Evolutionary conservation across 2,888 invertebrate genomes (phyloP), one percentile per base, ranked within the genome.

Genomic region (Tillus elongatus): DNA sequence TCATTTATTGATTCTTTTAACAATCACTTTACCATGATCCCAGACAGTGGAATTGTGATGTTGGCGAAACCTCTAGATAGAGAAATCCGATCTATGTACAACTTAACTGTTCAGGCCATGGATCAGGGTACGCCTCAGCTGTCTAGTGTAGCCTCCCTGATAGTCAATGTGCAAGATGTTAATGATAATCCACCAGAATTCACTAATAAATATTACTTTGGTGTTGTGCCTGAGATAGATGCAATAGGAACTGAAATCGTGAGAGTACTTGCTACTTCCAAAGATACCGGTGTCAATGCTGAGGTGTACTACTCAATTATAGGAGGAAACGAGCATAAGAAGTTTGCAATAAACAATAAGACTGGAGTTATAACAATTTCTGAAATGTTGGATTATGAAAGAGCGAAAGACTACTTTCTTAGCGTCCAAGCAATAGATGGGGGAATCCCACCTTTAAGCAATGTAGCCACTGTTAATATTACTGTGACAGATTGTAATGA

Each of bases 161-260:
- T 81, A 16, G 81, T 92, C 30, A 80, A 85, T 57, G 86, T 92
- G 11, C 80, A 88, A 59, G 93, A 95, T 65, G 87, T 92, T 44
- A 93, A 88, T 59, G 95, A 96, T 67, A 95, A 95, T 70, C 91
- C 93, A 14, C 97, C 97, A 6, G 89, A 89, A 67, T 97, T 97
- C 65, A 81, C 82, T 42, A 77, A 79, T 40, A 82, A 81, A 51
- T 77, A 79, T 46, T 95, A 93, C 64, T 75, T 74, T 49, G 82
- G 84, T 12, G 68, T 73, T 28, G 79, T 90, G 15, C 74, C 82
- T 2, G 93, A 95, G 69, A 76, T 82, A 40, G 77, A 81, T 49
- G 71, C 80, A 2, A 70, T 84, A 35, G 88, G 87, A 38, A 78
- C 86, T 1, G 84, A 88, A 65, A 78, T 96, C 9, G 76, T 84